phyloP scores from a whole-genome alignment of 2,113 vertebrate species.

The Melanotaenia duboulayi region DNA sequence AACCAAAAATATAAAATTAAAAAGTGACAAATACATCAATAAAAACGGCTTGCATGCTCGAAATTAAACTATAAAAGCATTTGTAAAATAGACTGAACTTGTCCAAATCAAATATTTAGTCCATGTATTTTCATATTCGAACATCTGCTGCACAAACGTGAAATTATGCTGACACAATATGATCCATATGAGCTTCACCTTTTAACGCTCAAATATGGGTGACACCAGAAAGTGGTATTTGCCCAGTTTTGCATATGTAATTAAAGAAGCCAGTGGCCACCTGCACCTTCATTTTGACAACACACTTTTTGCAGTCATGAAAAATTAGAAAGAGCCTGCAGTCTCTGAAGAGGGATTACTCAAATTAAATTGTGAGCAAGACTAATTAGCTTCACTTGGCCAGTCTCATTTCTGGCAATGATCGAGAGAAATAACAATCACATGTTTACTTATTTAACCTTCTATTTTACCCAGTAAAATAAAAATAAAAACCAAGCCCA shows the following conservation, averaged over 20 bases:
- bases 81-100: not conserved
- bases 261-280: slow-evolving; percentile 21
- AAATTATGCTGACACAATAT: no score
- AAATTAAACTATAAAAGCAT: not conserved
- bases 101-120: not conserved
- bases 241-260: slow-evolving; percentile 16
- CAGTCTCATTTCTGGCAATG: not conserved
- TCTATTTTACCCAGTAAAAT: no score
- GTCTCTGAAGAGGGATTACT: slow-evolving; percentile 22
- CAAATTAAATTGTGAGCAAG: slow-evolving; percentile 17
- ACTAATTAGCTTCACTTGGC: slow-evolving; percentile 5
- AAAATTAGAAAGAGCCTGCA: slow-evolving; percentile 37
- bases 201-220: slow-evolving; percentile 34
- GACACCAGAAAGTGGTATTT: slow-evolving; percentile 23
- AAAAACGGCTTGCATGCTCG: not conserved
- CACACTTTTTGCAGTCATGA: slow-evolving; percentile 28
- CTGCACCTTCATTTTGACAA: slow-evolving; percentile 54
- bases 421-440: not conserved
- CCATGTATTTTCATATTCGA: not conserved
- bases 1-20: slow-evolving; percentile 52
- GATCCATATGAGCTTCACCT: not conserved
- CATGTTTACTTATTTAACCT: no score
- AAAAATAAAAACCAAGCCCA: no score
- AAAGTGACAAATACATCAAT: slow-evolving; percentile 22
- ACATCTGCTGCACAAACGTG: not conserved